Evolutionary conservation across 2,113 vertebrate species (phyloP).

Genomic region (Hypocryptadius cinnamomeus): DNA sequence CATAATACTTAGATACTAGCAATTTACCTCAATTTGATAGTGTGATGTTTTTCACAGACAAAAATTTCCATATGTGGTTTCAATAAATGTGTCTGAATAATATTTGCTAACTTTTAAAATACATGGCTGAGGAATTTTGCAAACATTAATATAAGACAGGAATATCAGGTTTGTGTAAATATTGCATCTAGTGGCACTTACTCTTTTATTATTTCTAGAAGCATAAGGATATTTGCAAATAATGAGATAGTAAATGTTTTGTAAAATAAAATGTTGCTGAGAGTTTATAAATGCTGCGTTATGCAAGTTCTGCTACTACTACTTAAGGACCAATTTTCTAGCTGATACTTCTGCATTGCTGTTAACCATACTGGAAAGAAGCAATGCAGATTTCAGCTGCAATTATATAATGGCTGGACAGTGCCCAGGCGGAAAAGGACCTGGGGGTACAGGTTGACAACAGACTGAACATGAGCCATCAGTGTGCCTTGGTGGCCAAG

Average conservation of each 20-base stretch:
- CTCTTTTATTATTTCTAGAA: background rate
- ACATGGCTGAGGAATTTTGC: background rate
- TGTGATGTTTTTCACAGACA: background rate
- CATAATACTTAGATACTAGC: background rate
- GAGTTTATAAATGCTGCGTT: background rate
- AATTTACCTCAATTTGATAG: background rate
- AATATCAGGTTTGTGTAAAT: background rate
- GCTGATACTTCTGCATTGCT: background rate
- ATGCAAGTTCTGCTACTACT: background rate
- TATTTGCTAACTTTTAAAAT: background rate
- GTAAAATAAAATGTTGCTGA: background rate
- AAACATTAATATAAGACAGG: background rate
- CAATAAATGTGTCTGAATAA: background rate
- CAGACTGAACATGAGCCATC: too few relatives aligned
- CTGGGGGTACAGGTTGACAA: too few relatives aligned
- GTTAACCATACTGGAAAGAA: background rate
- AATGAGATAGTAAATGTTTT: background rate
- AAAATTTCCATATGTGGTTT: background rate
- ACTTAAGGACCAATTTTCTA: background rate
- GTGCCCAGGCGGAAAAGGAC: too few relatives aligned
- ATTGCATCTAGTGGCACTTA: background rate
- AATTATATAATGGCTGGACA: background rate
- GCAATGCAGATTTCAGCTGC: background rate
- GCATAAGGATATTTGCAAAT: background rate
- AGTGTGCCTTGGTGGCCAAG: too few relatives aligned